Percentiles rank a stretch among this genome's conserved stretches.
Conservation (phyloP, 2,888 invertebrate genomes). For the Cremastinae sp. region DNA sequence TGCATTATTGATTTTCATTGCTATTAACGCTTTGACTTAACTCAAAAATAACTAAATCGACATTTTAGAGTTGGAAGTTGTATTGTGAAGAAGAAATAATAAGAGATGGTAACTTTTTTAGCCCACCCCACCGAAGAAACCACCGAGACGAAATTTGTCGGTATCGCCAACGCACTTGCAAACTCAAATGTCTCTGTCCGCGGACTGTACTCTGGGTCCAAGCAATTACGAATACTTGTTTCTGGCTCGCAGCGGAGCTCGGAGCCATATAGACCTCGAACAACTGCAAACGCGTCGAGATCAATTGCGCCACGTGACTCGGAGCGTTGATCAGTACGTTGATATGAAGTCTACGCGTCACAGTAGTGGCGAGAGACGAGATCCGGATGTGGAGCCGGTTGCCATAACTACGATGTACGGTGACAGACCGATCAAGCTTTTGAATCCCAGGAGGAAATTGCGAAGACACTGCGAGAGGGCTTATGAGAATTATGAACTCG, state of each 20-base stretch:
- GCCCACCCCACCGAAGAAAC: constrained; percentile 94
- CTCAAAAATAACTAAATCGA: no score
- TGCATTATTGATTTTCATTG: no score
- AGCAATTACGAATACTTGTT: constrained; percentile 86
- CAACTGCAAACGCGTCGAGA: constrained; percentile 82
- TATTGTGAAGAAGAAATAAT: background rate
- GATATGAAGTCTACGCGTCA: constrained; percentile 86
- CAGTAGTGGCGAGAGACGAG: constrained; percentile 75
- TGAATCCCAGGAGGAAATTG: constrained; percentile 87
- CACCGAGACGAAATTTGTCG: constrained; percentile 91
- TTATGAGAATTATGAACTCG: constrained; percentile 84
- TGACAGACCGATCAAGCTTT: constrained; percentile 86
- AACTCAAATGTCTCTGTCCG: constrained; percentile 82
- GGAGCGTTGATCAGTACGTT: constrained; percentile 90
- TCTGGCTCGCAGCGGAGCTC: constrained; percentile 85
- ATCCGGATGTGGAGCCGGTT: constrained; percentile 83
- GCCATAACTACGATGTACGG: constrained; percentile 88
- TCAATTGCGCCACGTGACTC: constrained; percentile 84
- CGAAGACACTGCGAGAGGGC: constrained; percentile 83
- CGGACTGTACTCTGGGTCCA: constrained; percentile 82
- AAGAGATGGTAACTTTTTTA: constrained; percentile 77
- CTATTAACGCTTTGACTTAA: no score
- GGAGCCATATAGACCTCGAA: constrained; percentile 87
- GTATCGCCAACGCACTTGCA: constrained; percentile 91
- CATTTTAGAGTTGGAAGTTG: no score